These are phyloP conservation scores for Ypsolopha scabrella DNA, from an alignment of 2,888 invertebrate species.

Conservation along the genomic window DNA sequence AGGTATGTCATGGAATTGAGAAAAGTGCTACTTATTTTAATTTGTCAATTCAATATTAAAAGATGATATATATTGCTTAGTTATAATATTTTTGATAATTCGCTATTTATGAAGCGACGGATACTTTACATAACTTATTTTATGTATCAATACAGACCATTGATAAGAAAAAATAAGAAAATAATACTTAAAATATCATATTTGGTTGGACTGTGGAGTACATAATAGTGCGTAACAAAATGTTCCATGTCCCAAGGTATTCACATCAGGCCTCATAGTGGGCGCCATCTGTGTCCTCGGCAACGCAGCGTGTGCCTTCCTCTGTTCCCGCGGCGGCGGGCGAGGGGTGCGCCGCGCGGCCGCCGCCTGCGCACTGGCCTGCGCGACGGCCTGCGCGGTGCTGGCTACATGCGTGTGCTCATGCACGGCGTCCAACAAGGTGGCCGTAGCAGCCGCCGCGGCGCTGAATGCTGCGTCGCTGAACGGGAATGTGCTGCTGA, in stretches of 20 bases:
- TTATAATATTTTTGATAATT: too few species aligned
- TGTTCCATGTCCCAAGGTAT: slow-evolving; percentile 30
- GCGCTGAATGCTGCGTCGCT: slow-evolving; percentile 53
- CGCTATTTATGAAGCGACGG: too few species aligned
- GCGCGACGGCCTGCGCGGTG: slow-evolving; percentile 42
- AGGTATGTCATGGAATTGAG: too few species aligned
- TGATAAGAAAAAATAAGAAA: too few species aligned
- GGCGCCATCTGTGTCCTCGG: slow-evolving; percentile 55
- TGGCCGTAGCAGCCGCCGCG: slow-evolving; percentile 52
- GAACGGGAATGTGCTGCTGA: slow-evolving; percentile 55
- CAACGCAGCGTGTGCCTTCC: slow-evolving; percentile 44
- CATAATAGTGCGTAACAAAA: too few species aligned
- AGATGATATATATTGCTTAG: too few species aligned
- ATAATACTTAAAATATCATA: too few species aligned
- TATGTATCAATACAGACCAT: too few species aligned
- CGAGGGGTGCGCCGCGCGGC: slow-evolving; percentile 46
- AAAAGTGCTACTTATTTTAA: too few species aligned
- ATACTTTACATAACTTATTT: too few species aligned
- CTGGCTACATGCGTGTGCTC: slow-evolving; percentile 49
- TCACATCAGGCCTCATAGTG: slow-evolving; percentile 53
- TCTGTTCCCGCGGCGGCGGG: slow-evolving; percentile 44
- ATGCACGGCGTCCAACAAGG: slow-evolving; percentile 31
- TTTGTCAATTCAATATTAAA: too few species aligned
- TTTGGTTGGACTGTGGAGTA: too few species aligned
- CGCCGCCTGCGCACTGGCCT: slow-evolving; percentile 43